phyloP scores from a whole-genome alignment of 2,888 invertebrate genomes.

The Platycnemis pennipes region DNA sequence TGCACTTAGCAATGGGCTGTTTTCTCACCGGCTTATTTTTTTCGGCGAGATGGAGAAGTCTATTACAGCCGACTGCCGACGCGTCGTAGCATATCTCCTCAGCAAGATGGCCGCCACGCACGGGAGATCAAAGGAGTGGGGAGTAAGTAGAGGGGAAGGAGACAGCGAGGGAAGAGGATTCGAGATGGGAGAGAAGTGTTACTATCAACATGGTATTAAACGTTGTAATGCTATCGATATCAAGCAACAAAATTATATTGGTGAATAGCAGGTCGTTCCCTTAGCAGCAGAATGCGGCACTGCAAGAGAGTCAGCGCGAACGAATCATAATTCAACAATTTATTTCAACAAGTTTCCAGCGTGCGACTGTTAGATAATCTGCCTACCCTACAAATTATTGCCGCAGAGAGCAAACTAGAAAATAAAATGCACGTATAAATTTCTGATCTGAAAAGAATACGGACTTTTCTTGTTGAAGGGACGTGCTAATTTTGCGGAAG shows the following conservation, averaged over 20 bases:
- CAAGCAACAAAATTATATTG: neutral
- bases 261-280: neutral
- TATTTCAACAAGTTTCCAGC: too few relatives aligned
- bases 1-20: neutral
- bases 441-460: too few relatives aligned
- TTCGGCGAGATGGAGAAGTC: neutral
- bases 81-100: conserved; percentile 66
- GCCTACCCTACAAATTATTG: too few relatives aligned
- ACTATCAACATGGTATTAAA: neutral
- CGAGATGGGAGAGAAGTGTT: neutral
- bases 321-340: neutral
- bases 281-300: neutral
- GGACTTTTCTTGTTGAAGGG: too few relatives aligned
- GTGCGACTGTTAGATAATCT: too few relatives aligned
- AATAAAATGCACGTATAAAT: too few relatives aligned
- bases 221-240: too few relatives aligned
- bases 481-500: too few relatives aligned
- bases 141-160: neutral
- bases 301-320: neutral
- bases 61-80: conserved; percentile 12
- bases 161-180: neutral
- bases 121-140: neutral
- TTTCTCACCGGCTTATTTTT: neutral
- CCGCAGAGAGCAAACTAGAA: too few relatives aligned
- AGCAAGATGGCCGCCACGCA: conserved; percentile 63